Evolutionary conservation across 2,797 vertebrate species (phyloP), one percentile per base, ranked within the genome.

Genomic region (Phataginus tetradactyla): DNA sequence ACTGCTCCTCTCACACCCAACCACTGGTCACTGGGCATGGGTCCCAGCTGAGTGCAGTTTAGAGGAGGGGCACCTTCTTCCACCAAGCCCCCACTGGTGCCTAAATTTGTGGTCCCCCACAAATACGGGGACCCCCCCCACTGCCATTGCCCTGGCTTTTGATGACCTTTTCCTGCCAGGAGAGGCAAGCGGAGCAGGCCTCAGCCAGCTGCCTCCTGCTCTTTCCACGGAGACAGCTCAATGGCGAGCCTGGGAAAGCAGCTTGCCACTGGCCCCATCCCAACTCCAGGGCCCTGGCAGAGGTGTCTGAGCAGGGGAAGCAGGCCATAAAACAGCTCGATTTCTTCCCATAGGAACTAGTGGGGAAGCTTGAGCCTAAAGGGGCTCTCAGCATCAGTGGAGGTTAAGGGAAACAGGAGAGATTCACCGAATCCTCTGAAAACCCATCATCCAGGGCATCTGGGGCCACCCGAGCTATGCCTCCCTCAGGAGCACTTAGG

Each of bases 351-450:
- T 29, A 55, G 42, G 7, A n/a, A 61, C 39, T 5, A 12, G 32
- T 2, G 5, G 64, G 34, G 51, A 42, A 7, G 17, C 21, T 71
- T 32, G 3, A 14, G 45, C 39, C 7, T 27, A 2, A 37, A 18
- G 25, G 3, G 4, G 12, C 8, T 15, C 39, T 37, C 77, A 20
- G 1, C n/a, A 37, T 3, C 0, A 1, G 2, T 7, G 12, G 39
- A 3, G 39, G 23, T 1, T 27, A 23, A 37, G 53, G 53, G 3
- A 37, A 49, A 32, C 2, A 10, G 49, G 49, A 66, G 20, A 4
- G 11, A 14, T 20, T 57, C 29, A 27, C n/a, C 20, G 68, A 8
- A 18, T 45, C 45, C 45, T 45, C 9, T 45, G 45, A 45, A 45
- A 45, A 45, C 45, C 45, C 10, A 11, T 45, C 45, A 45, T 23